These are phyloP conservation scores for Standfussiana lucernea DNA, from an alignment of 2,888 invertebrate genomes.

Conservation along the genomic window DNA sequence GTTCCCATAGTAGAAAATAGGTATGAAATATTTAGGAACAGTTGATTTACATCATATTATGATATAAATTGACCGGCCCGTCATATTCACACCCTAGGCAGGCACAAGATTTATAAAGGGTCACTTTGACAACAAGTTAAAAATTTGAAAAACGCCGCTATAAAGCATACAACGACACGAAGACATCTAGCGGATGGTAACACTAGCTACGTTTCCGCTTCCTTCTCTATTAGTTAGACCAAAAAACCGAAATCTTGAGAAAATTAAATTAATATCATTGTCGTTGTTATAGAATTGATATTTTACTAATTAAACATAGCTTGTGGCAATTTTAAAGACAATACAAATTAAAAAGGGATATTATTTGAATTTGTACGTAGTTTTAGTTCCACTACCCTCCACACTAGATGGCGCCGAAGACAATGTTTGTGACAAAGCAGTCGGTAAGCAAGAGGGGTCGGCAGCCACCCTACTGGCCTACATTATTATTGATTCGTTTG, in stretches of 20 bases:
- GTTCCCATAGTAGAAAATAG: too few species aligned
- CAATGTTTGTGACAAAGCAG: neutral
- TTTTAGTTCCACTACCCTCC: neutral
- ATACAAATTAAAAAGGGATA: too few species aligned
- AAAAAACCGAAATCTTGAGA: neutral
- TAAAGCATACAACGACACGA: neutral
- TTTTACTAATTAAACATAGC: too few species aligned
- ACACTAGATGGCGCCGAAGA: neutral
- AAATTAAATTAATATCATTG: neutral
- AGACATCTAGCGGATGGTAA: neutral
- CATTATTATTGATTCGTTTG: neutral
- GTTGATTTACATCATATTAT: too few species aligned
- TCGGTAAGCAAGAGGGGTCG: too few species aligned
- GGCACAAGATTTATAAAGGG: neutral
- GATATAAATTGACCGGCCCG: too few species aligned
- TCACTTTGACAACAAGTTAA: too few species aligned
- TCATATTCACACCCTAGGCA: neutral
- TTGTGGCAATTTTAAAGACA: too few species aligned
- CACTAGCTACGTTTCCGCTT: neutral
- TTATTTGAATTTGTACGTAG: too few species aligned
- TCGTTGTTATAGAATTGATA: too few species aligned
- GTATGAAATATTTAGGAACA: too few species aligned
- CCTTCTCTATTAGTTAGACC: neutral
- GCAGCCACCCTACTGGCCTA: too few species aligned
- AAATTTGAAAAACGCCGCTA: neutral